Evolutionary conservation across 2,888 invertebrate species (phyloP).

Genomic region (Peribatodes rhomboidaria): DNA sequence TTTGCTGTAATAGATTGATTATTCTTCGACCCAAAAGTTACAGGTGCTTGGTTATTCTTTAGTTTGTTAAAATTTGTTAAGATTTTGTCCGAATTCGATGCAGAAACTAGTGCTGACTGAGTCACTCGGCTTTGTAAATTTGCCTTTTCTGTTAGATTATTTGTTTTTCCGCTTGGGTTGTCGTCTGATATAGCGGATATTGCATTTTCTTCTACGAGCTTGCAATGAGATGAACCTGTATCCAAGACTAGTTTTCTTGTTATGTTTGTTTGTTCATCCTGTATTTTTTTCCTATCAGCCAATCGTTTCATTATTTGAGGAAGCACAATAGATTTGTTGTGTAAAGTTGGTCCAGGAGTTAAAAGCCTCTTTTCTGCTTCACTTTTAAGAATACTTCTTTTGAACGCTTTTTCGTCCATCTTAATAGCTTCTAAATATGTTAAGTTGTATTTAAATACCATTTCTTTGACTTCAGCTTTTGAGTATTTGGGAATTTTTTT

Average conservation of each 20-base stretch:
- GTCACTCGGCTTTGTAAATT: background rate
- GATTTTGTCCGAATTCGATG: background rate
- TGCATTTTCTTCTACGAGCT: background rate
- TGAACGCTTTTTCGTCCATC: constrained; percentile 56
- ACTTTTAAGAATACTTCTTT: constrained; percentile 44
- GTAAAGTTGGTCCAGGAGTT: constrained; percentile 58
- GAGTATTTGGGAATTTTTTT: constrained; percentile 29
- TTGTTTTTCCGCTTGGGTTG: background rate
- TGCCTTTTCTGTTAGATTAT: background rate
- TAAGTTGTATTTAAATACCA: constrained; percentile 34
- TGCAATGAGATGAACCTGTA: constrained; percentile 1
- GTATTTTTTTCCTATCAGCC: constrained; percentile 36
- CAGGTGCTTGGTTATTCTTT: background rate
- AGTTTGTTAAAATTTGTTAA: background rate
- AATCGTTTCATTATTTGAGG: constrained; percentile 59
- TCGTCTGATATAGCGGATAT: background rate
- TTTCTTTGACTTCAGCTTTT: constrained; percentile 29
- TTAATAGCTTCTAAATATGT: constrained; percentile 46
- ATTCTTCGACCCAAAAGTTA: background rate
- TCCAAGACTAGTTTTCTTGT: constrained; percentile 27
- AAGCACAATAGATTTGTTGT: constrained; percentile 56
- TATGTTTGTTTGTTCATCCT: constrained; percentile 35
- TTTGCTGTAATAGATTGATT: background rate
- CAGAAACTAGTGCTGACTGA: background rate
- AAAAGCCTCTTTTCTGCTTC: constrained; percentile 46